Evolutionary conservation across 1,140 invertebrate genomes (phyloP), one percentile per base, ranked within the genome.

Genomic region (Drosophila nasuta): DNA sequence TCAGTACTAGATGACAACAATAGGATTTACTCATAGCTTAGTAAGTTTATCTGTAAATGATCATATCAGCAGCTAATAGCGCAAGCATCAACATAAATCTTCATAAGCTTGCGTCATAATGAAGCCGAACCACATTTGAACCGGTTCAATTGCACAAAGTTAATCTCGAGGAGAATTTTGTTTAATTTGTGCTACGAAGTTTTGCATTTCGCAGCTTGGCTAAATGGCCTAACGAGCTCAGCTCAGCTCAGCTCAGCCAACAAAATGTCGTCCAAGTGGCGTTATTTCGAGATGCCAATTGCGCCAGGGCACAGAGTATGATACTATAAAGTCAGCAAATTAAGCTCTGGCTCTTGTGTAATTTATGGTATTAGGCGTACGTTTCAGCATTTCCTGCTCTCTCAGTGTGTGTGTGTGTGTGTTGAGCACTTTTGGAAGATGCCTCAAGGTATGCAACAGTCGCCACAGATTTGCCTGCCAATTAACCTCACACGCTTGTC

Each of bases 371-470:
- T 54, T 54, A 54, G 13, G 5, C 6, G 35, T 11, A 33, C 52
- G 10, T 56, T 38, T 56, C 7, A 30, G 52, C 52, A 17, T 56
- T 38, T 56, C 13, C 52, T 35, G 30, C 33, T 35, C 2, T 10
- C 35, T 38, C 7, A 8, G 6, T 8, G 33, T 8, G 33, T 33
- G 3, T 33, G 30, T 33, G 30, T 33, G n/a, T 13, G 30, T 33
- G 46, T 10, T 25, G 20, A 25, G 17, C 10, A 49, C 15, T 28
- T 51, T 7, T 30, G 49, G 15, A 28, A 51, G 28, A 17, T 17
- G 66, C 66, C 66, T 52, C 30, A 25, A 58, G 71, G 64, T 67
- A 74, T 74, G 71, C 71, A 74, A 68, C 71, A 57, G 33, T 58
- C 43, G 52, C 52, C 30, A 41, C 28, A 54, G 57, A 68, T 74